A percentile compares a stretch with the other conserved stretches of the same genome.
Conservation (phyloP, 2,113 vertebrate species). For the Turnix velox region DNA sequence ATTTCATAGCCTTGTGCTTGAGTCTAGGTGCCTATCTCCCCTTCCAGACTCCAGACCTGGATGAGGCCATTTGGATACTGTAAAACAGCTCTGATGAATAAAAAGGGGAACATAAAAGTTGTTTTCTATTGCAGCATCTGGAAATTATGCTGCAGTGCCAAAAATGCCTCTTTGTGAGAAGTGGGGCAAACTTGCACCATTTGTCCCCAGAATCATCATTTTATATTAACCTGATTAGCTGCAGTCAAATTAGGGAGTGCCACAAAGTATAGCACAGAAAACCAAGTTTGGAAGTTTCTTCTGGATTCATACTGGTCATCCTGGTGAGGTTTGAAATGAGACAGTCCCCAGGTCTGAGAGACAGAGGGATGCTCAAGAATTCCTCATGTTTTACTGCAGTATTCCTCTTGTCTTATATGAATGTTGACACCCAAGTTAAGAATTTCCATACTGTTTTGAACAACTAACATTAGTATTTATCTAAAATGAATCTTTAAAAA, state of each 20-base stretch:
- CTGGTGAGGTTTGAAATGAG: background rate
- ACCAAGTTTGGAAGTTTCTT: background rate
- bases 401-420: background rate
- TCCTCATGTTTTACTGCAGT: background rate
- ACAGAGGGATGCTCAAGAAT: background rate
- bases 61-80: background rate
- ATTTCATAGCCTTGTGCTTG: background rate
- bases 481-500: background rate
- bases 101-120: background rate
- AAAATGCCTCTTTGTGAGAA: background rate
- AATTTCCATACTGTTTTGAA: background rate
- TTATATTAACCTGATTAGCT: background rate
- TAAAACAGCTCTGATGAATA: background rate
- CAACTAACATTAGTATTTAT: background rate
- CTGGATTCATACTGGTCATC: background rate
- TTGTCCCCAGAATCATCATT: background rate
- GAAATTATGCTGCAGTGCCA: background rate
- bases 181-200: background rate
- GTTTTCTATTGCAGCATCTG: background rate
- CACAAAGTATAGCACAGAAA: background rate
- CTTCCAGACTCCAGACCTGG: background rate
- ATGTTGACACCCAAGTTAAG: background rate
- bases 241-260: background rate
- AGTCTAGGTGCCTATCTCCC: background rate
- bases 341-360: background rate